Evolutionary conservation across 2,888 invertebrate genomes (phyloP), one percentile per base, ranked within the genome.

Genomic region (Blastobasis adustella): DNA sequence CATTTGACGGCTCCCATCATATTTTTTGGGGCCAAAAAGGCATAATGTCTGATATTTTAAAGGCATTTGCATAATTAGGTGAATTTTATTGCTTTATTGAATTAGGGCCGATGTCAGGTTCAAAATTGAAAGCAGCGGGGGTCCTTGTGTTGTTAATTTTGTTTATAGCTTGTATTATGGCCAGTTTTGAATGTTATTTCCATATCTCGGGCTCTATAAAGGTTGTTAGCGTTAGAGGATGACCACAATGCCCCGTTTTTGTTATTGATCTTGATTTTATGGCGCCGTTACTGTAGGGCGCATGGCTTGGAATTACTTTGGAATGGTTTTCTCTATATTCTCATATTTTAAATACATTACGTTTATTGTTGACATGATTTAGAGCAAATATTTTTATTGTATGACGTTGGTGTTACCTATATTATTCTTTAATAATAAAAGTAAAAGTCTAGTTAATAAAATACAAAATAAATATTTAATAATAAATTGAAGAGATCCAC

Each of bases 61-160:
- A 79, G 59, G 75, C 85, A 87, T 88, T 88, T 87, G 85, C 88
- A 88, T 88, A 88, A 88, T 88, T 88, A 88, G 86, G 88, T 88
- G 87, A 85, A 87, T 87, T 88, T 88, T 88, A 88, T 88, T 79
- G 85, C 88, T 88, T 87, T 88, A 88, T 88, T 88, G 88, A 88
- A 88, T 88, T 88, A 88, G 79, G 84, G 77, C 81, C 83, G 80
- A 86, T 85, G 88, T 88, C 88, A 84, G 82, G 65, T 69, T 81
- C 84, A 85, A 88, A 88, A 88, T 88, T 88, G 88, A 84, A 88
- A 85, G 64, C 88, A 83, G 84, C 88, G 65, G 86, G 88, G 81
- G 73, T 73, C 62, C 82, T 65, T 81, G 78, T 87, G 88, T 88
- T 88, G 88, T 88, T 88, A 87, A 88, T 88, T 87, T 88, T 85